Evolutionary conservation across 1,140 invertebrate genomes (phyloP), one percentile per base, ranked within the genome.

Genomic region (Drosophila murphyi): DNA sequence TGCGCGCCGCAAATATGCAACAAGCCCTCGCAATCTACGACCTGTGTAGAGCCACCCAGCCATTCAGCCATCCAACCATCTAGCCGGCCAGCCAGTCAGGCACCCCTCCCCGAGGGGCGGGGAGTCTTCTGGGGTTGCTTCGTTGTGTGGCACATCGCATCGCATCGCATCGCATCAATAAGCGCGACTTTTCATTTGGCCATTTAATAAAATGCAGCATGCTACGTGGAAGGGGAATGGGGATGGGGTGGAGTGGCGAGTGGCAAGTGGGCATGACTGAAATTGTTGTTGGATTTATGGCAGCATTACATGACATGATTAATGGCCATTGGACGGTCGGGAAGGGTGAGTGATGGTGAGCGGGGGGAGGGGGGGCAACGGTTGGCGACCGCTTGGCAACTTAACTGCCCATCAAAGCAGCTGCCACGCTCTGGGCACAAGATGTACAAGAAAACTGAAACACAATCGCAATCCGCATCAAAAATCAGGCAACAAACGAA

Each of bases 221-320:
- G 7, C 47, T 72, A 56, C 37, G 39, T 41, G 54, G 54, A 7
- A 20, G 43, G 41, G 37, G 57, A 7, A 20, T 20, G 20, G 20
- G 20, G 20, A 20, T 20, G 20, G 20, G 51, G 39, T 39, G 20
- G 57, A 12, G 54, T 29, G 43, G 28, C 2, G 7, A 3, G 39
- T 29, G 43, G 28, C 2, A 4, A 3, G 39, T 10, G 4, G 20
- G n/a, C 28, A 41, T n/a, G 29, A n/a, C 45, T 52, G 55, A 79
- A 87, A 87, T 88, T 87, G 83, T 87, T 87, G 83, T 88, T 87
- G 83, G 83, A 87, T 87, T 87, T 87, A 87, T 87, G 83, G 83
- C 83, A 83, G 83, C 83, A 87, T 87, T 87, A 87, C 83, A 87
- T 83, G 83, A 87, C 83, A 88, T 87, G 83, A 87, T 87, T 87